Conservation (phyloP, 2,113 vertebrate genomes). For the Microcebus jonahi region DNA sequence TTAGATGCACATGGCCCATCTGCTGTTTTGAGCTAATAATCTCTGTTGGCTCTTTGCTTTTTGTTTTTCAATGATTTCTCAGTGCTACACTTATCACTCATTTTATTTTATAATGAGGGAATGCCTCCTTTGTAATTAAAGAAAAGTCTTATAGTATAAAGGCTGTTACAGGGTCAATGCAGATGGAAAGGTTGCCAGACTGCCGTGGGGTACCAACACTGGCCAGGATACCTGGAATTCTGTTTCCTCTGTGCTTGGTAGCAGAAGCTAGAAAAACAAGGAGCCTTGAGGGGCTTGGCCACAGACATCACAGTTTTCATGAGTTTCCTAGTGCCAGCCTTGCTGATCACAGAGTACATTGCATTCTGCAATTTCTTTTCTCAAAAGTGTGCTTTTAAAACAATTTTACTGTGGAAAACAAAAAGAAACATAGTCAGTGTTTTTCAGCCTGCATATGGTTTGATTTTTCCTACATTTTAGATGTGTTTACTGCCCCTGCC, state of each 20-base stretch:
- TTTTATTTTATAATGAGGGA: slow-evolving; percentile 47
- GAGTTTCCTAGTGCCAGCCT: background rate
- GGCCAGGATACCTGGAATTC: background rate
- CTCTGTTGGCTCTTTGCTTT: slow-evolving; percentile 28
- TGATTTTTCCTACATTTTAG: background rate
- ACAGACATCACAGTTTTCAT: background rate
- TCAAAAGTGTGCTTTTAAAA: slow-evolving; percentile 17
- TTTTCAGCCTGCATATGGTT: background rate
- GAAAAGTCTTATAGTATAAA: background rate
- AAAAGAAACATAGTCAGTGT: background rate
- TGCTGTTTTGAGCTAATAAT: slow-evolving; percentile 45
- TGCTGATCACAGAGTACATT: background rate
- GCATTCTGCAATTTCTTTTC: background rate
- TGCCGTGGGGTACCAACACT: background rate
- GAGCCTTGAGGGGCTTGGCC: background rate
- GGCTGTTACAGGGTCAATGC: background rate
- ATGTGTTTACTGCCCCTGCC: background rate
- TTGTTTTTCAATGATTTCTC: slow-evolving; percentile 45
- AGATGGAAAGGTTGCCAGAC: background rate
- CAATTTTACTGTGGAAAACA: background rate
- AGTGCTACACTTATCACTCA: background rate
- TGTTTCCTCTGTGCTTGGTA: background rate
- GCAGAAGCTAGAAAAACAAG: background rate
- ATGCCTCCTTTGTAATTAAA: slow-evolving; percentile 23
- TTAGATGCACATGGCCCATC: background rate